phyloP scores from a whole-genome alignment of 2,888 invertebrate species.

The Eutolmus rufibarbis region DNA sequence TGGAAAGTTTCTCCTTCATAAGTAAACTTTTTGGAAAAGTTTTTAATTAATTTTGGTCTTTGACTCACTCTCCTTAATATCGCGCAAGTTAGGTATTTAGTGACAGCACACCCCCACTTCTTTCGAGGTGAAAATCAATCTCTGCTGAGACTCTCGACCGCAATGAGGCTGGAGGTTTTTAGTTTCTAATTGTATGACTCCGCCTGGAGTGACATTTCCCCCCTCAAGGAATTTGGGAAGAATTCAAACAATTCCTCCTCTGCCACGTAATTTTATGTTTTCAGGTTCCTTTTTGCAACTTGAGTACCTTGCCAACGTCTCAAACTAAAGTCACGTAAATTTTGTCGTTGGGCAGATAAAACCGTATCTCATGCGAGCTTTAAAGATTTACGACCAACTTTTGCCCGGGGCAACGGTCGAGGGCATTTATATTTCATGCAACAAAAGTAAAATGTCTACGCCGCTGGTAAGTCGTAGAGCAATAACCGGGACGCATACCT shows the following conservation, averaged over 20 bases:
- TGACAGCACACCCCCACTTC: not conserved
- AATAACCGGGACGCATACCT: not conserved
- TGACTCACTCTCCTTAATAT: not conserved
- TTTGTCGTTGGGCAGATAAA: not conserved
- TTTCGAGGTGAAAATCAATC: not conserved
- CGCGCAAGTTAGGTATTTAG: not conserved
- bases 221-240: not conserved
- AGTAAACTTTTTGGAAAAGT: not conserved
- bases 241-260: not conserved
- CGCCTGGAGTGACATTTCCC: not conserved
- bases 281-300: not conserved
- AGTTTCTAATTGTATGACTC: not conserved
- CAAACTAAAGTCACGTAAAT: not conserved
- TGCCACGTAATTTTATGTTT: not conserved
- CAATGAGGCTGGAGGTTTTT: not conserved
- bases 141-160: not conserved
- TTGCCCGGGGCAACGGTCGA: not conserved
- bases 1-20: not conserved
- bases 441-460: not conserved
- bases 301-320: not conserved
- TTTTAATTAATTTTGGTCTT: not conserved
- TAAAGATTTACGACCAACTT: not conserved
- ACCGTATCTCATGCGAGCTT: not conserved
- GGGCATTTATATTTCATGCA: not conserved
- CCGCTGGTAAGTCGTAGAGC: not conserved